Evolutionary conservation across 1,140 invertebrate genomes (phyloP), one percentile per base, ranked within the genome.

Genomic region (Delia radicum): DNA sequence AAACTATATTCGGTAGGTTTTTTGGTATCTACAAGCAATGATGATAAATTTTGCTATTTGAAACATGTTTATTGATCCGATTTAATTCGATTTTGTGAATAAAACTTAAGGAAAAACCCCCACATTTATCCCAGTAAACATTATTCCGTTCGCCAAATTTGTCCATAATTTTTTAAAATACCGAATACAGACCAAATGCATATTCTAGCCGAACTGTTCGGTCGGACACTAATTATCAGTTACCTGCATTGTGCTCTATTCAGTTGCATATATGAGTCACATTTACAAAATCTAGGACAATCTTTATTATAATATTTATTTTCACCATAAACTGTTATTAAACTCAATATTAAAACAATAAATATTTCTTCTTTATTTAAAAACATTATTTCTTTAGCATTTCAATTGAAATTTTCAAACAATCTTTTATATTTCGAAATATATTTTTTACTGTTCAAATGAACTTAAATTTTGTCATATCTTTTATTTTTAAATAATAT

Each of bases 211-310:
- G n/a, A n/a, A n/a, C n/a, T n/a, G n/a, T n/a, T n/a, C n/a, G n/a
- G n/a, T n/a, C n/a, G n/a, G n/a, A n/a, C n/a, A n/a, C n/a, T n/a
- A n/a, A n/a, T n/a, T n/a, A n/a, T n/a, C n/a, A n/a, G n/a, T n/a
- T 73, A 85, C 85, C 85, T 86, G 81, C 85, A 86, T 28, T 85
- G 78, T 6, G 85, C 85, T 24, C 81, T 78, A 77, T 86, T 86
- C 2, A 82, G 77, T 29, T 83, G 79, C 15, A 75, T 67, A 62
- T 80, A 76, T 2, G 81, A 75, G 79, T 85, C 81, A 46, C 85
- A 86, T 15, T 79, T 79, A 48, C 85, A 86, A 13, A 80, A 79
- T 46, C 74, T 76, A 75, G 85, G 85, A 13, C 85, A 86, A 8
- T 10, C 1, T 55, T 55, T 24, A 42, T 42, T 4, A 21, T n/a